Conservation (phyloP, 2,113 vertebrate genomes). For the Alethe castanea region DNA sequence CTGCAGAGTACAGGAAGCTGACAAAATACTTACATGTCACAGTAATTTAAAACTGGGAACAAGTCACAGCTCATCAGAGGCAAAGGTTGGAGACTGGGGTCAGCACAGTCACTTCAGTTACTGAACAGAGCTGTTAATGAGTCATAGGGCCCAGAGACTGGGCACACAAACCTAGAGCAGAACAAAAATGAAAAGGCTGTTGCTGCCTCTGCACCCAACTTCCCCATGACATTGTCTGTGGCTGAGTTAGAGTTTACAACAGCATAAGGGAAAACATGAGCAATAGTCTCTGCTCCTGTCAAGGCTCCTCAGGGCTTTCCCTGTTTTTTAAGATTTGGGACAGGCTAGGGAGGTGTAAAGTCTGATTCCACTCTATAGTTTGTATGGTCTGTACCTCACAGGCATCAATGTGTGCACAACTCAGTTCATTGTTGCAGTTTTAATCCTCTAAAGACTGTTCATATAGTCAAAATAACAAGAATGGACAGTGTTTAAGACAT, state of each 20-base stretch:
- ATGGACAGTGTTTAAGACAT: neutral
- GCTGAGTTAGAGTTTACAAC: neutral
- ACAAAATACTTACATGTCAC: neutral
- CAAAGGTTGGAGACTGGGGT: neutral
- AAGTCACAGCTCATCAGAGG: neutral
- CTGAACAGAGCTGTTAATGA: neutral
- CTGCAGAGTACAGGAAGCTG: neutral
- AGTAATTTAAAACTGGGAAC: neutral
- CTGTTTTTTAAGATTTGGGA: neutral
- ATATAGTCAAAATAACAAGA: neutral
- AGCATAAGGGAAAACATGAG: neutral
- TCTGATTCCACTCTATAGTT: neutral
- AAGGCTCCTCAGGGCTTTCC: neutral
- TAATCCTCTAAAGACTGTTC: neutral
- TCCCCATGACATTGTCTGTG: neutral
- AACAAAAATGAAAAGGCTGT: neutral
- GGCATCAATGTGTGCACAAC: fast-evolving
- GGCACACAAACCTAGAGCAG: neutral
- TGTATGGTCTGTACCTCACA: neutral
- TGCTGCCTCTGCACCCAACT: neutral
- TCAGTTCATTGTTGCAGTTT: neutral
- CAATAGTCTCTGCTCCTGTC: neutral
- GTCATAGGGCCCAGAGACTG: fast-evolving
- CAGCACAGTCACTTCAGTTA: neutral
- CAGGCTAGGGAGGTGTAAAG: neutral